Conservation (phyloP, 2,797 vertebrate species). For the Delichon dasypus region DNA sequence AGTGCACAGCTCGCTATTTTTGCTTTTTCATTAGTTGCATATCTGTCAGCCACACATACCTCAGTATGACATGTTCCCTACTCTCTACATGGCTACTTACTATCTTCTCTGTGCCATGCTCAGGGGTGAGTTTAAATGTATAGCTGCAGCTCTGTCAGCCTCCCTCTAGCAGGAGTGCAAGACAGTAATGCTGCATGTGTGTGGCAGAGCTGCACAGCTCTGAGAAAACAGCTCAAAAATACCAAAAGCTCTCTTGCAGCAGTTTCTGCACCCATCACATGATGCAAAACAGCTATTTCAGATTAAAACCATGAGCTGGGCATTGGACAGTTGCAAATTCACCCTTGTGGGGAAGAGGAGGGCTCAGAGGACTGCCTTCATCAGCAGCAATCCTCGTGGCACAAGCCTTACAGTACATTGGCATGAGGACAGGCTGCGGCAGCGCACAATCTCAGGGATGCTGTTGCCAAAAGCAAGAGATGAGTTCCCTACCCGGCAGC, state of each 20-base stretch:
- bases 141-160: not conserved
- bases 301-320: not conserved
- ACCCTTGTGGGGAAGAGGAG: accelerated
- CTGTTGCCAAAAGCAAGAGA: not conserved
- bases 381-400: not conserved
- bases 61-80: not conserved
- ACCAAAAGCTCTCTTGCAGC: not conserved
- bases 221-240: not conserved
- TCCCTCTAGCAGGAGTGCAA: not conserved
- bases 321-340: not conserved
- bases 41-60: not conserved
- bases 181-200: accelerated
- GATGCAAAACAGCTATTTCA: not conserved
- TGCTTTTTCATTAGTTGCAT: not conserved
- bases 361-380: not conserved
- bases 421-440: accelerated
- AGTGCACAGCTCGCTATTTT: not conserved
- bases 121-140: not conserved
- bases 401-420: accelerated
- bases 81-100: not conserved
- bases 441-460: not conserved
- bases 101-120: not conserved
- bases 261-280: not conserved
- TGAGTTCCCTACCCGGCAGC: not conserved
- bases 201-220: not conserved